These are phyloP conservation scores for Acanthosepion lycidas DNA, from an alignment of 2,888 invertebrate species.

Conservation along the genomic window DNA sequence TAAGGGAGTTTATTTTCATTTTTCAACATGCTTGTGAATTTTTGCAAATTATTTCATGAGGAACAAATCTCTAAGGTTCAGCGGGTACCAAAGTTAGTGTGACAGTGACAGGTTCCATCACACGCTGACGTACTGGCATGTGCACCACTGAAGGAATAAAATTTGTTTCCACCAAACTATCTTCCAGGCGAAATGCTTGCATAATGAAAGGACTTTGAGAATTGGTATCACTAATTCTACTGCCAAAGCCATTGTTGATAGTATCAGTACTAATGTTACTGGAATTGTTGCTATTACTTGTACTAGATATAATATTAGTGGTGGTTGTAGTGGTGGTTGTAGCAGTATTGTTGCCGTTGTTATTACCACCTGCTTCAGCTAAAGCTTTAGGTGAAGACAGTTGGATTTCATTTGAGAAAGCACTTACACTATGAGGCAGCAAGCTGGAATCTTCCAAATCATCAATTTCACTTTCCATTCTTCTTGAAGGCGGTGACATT, in stretches of 20 bases:
- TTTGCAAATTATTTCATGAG: background rate
- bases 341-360: background rate
- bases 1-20: background rate
- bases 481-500: conserved; percentile 40
- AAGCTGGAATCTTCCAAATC: conserved; percentile 24
- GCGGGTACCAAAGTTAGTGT: conserved; percentile 95
- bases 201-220: conserved; percentile 56
- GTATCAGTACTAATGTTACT: background rate
- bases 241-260: background rate
- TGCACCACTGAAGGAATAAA: conserved; percentile 94
- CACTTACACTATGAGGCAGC: conserved; percentile 39
- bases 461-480: background rate
- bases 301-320: background rate
- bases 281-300: conserved; percentile 9
- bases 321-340: background rate
- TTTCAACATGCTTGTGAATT: background rate
- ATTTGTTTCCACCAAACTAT: conserved; percentile 74
- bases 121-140: conserved; percentile 91
- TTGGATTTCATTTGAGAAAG: conserved; percentile 36
- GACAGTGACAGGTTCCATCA: conserved; percentile 89
- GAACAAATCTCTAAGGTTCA: conserved; percentile 62
- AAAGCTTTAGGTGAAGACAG: background rate
- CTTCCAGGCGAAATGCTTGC: conserved; percentile 55
- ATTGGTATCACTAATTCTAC: conserved; percentile 62
- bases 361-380: background rate